Conservation (phyloP, 2,113 vertebrate genomes). For the Mesembrinibis cayennensis region DNA sequence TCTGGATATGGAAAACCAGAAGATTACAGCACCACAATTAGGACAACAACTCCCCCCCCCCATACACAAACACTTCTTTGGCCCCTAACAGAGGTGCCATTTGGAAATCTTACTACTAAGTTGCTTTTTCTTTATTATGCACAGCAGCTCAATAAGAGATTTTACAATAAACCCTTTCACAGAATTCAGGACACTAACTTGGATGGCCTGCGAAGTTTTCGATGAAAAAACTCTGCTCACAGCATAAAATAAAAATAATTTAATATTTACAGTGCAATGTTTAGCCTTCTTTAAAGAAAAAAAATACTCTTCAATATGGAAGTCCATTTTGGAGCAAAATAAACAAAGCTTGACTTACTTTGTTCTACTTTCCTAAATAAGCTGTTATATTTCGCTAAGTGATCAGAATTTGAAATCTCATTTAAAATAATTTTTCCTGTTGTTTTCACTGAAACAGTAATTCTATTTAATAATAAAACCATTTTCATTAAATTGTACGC, state of each 20-base stretch:
- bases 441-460: not conserved
- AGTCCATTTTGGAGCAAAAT: not conserved
- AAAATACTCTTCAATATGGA: not conserved
- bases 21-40: not conserved
- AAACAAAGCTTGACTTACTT: not conserved
- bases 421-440: not conserved
- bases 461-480: not conserved
- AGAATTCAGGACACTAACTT: not conserved
- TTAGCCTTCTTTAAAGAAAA: not conserved
- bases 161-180: not conserved
- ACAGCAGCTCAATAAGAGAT: not conserved
- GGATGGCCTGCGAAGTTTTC: not conserved
- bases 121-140: not conserved
- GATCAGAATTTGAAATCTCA: not conserved
- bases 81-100: not conserved
- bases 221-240: not conserved
- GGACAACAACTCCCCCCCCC: not conserved
- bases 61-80: not conserved
- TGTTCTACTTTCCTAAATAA: not conserved
- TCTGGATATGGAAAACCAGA: not conserved
- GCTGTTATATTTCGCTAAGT: not conserved
- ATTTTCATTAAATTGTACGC: not conserved
- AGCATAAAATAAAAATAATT: not conserved
- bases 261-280: not conserved
- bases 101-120: not conserved